A percentile compares a stretch with the other conserved stretches of the same genome.
phyloP scores from a whole-genome alignment of 2,797 vertebrate genomes.

The Characodon lateralis region DNA sequence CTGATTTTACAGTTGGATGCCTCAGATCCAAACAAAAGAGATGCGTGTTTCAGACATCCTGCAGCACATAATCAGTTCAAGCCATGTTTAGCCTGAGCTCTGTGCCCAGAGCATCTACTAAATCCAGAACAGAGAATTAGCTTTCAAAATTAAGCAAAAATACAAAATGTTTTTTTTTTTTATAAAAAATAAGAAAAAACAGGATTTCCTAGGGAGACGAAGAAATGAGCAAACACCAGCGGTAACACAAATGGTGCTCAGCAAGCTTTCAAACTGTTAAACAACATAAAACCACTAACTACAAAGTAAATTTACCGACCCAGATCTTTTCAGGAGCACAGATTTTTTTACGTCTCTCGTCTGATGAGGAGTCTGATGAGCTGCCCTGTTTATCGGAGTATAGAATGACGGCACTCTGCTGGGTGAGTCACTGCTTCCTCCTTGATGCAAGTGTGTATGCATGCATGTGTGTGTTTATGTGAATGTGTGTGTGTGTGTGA shows the following conservation, averaged over 20 bases:
- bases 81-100: background rate
- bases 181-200: background rate
- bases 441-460: conserved; percentile 20
- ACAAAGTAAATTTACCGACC: conserved; percentile 28
- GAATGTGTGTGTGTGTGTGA: conserved; percentile 53
- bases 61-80: conserved; percentile 12
- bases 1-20: background rate
- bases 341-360: conserved; percentile 61
- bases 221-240: conserved; percentile 3
- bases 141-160: conserved; percentile 5
- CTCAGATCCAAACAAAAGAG: conserved; percentile 9
- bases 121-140: background rate
- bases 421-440: conserved; percentile 79
- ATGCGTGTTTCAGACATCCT: background rate
- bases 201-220: background rate
- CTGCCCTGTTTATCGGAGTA: conserved; percentile 70
- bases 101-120: background rate
- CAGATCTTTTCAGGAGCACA: conserved; percentile 51
- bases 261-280: background rate
- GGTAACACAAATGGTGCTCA: background rate
- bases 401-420: conserved; percentile 71
- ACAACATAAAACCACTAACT: conserved; percentile 7
- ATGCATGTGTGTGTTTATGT: conserved; percentile 29
- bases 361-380: conserved; percentile 69
- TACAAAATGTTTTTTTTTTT: background rate